Conservation (phyloP, 1,140 invertebrate genomes). For the Heliconius melpomene region DNA sequence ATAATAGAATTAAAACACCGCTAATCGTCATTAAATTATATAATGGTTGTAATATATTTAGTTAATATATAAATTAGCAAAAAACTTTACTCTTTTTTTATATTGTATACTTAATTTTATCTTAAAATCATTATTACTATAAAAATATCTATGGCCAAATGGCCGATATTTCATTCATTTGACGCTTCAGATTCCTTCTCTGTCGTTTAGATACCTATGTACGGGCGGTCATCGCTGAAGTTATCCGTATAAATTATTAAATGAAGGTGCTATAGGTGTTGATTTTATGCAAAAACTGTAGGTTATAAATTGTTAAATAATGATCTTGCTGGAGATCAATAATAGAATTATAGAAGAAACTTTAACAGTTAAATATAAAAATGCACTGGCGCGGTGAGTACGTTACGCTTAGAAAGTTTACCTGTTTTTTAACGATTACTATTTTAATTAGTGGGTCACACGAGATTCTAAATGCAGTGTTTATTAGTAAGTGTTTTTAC, state of each 20-base stretch:
- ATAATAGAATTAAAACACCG: neutral
- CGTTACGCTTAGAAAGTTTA: slow-evolving; percentile 78
- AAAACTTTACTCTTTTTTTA: neutral
- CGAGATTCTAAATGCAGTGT: neutral
- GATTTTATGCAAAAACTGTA: slow-evolving; percentile 80
- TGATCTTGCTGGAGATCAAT: slow-evolving; percentile 99
- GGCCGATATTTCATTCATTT: slow-evolving; percentile 74
- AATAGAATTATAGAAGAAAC: slow-evolving; percentile 99
- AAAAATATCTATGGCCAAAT: slow-evolving; percentile 51
- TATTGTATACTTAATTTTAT: neutral
- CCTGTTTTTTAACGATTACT: slow-evolving; percentile 53
- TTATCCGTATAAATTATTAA: slow-evolving; percentile 78
- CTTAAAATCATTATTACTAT: neutral
- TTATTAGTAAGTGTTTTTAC: slow-evolving; percentile 16
- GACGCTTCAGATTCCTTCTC: slow-evolving; percentile 71
- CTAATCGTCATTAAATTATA: neutral
- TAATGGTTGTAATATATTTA: too few relatives aligned
- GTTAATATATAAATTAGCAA: neutral
- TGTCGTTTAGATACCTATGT: slow-evolving; percentile 72
- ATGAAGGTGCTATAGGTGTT: slow-evolving; percentile 80
- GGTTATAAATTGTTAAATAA: slow-evolving; percentile 83
- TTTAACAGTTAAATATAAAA: slow-evolving; percentile 96
- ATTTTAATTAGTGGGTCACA: slow-evolving; percentile 25
- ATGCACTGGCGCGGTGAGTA: slow-evolving; percentile 96
- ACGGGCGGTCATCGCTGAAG: slow-evolving; percentile 74